phyloP scores from a whole-genome alignment of 2,113 vertebrate species.

The Oreochromis spilurus region DNA sequence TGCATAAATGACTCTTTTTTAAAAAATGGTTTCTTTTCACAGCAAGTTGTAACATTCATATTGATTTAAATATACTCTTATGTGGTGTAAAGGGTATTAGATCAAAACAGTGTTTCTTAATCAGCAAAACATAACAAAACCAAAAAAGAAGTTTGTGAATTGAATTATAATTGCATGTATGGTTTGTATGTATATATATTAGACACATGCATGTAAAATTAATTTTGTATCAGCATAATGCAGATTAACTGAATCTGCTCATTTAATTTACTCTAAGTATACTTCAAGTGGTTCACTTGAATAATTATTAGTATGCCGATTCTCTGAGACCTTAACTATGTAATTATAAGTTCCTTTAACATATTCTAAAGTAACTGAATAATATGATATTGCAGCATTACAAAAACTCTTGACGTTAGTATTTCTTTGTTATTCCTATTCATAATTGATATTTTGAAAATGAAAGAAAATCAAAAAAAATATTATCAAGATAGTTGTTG shows the following conservation, averaged over 20 bases:
- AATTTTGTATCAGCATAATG: neutral
- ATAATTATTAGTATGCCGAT: neutral
- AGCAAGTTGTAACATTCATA: neutral
- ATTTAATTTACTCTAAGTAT: neutral
- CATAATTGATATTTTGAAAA: conserved; percentile 8
- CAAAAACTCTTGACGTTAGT: neutral
- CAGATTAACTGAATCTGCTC: neutral
- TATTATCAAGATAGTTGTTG: neutral
- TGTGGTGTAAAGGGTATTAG: neutral
- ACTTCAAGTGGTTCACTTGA: neutral
- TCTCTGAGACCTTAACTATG: neutral
- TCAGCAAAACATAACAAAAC: neutral
- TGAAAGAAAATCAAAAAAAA: neutral
- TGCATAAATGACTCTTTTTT: neutral
- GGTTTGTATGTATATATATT: neutral
- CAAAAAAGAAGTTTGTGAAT: neutral
- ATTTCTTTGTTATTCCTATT: neutral
- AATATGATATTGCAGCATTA: neutral
- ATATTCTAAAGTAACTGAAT: neutral
- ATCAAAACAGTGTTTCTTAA: neutral
- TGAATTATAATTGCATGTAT: neutral
- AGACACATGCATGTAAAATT: neutral
- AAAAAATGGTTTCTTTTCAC: neutral
- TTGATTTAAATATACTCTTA: neutral
- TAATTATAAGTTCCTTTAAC: neutral